Evolutionary conservation across 2,888 invertebrate species (phyloP).

Genomic region (Epistrophe eligans): DNA sequence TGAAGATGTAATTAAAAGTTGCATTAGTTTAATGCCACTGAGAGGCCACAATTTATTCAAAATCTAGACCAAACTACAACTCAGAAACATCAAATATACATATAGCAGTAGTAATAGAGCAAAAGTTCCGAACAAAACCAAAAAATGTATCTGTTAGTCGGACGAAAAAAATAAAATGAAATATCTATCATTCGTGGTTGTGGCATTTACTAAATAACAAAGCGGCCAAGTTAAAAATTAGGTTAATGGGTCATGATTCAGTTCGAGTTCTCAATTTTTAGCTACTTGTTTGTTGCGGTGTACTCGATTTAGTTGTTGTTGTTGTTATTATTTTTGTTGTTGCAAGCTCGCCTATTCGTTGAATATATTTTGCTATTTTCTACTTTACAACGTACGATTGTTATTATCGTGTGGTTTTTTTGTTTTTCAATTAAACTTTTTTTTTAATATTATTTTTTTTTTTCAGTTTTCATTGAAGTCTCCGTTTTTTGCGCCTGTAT

Average conservation of each 20-base stretch:
- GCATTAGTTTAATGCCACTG: conserved; percentile 29
- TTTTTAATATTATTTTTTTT: not conserved
- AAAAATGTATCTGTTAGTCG: conserved; percentile 37
- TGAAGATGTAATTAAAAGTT: conserved; percentile 48
- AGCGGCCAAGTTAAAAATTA: conserved; percentile 65
- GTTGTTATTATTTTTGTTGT: conserved; percentile 4
- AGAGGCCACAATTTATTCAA: conserved; percentile 17
- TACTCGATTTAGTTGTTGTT: conserved; percentile 28
- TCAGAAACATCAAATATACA: conserved; percentile 1
- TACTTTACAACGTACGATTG: conserved; percentile 27
- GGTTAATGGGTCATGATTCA: conserved; percentile 76
- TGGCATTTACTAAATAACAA: conserved; percentile 49
- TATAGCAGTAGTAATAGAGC: conserved; percentile 16
- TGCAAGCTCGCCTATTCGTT: conserved; percentile 14
- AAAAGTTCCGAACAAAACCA: conserved; percentile 52
- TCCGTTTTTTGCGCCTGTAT: not conserved
- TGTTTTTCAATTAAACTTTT: conserved; percentile 62
- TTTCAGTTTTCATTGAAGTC: conserved; percentile 42
- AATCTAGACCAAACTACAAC: conserved; percentile 36
- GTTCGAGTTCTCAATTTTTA: conserved; percentile 75
- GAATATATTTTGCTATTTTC: conserved; percentile 39
- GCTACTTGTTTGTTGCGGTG: conserved; percentile 36
- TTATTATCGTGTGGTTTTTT: conserved; percentile 54
- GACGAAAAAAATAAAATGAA: conserved; percentile 9
- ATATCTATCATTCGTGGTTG: conserved; percentile 59